Evolutionary conservation across 2,888 invertebrate species (phyloP), one percentile per base, ranked within the genome.

Genomic region (Apotomis betuletana): DNA sequence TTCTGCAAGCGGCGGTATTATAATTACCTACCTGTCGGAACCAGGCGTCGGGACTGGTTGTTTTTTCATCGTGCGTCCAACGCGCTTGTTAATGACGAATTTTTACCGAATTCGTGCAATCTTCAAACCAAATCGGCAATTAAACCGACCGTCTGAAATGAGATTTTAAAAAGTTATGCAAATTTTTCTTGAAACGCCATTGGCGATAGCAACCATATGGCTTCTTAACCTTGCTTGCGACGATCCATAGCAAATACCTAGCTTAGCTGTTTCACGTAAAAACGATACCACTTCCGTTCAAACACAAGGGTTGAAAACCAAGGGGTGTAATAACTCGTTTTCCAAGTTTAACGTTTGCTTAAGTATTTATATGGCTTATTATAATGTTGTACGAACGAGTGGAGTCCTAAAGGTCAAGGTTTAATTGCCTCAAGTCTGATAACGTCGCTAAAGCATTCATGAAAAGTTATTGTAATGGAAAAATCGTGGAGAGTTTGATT

Each of bases 21-120:
- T 75, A 75, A 76, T 75, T 73, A 74, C 73, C 58, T 74, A 60
- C 70, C 61, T 64, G 70, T 70, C 74, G 67, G 74, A 73, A 74
- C 68, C 74, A 67, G 69, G 68, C 70, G 69, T 69, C 65, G 70
- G 44, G 73, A 71, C 74, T 63, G 74, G 74, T 71, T 63, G 67
- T 69, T 73, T 73, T 74, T 72, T 70, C 67, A 27, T 41, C 41
- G 10, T 10, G 58, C 61, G 46, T 9, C 15, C 15, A 58, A 63
- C 46, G 9, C 9, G 67, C 58, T 68, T 63, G 72, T 63, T 68
- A 72, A 71, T 62, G 67, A 67, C 65, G 55, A 54, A 68, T 63
- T 68, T 72, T 68, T 72, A 59, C 72, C 58, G 58, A 68, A 68
- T 59, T 63, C 63, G 15, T 72, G 68, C 36, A 72, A 63, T 72